These are phyloP conservation scores for Pristiophorus japonicus DNA, from an alignment of 2,113 vertebrate species.

Conservation along the genomic window DNA sequence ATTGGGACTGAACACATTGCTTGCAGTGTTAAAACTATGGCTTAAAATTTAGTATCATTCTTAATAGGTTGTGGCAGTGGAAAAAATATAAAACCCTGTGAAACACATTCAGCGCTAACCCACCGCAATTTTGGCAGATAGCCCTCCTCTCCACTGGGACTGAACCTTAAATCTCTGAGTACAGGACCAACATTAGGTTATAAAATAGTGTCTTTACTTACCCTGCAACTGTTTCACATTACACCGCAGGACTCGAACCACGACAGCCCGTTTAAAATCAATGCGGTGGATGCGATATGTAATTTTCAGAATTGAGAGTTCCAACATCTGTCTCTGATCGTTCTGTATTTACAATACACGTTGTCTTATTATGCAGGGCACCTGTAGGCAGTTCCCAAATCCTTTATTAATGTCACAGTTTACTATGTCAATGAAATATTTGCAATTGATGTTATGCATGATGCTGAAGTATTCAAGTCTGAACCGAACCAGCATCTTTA, in stretches of 20 bases:
- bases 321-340: slow-evolving; percentile 31
- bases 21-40: not conserved
- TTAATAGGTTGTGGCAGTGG: slow-evolving; percentile 27
- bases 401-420: slow-evolving; percentile 13
- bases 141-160: not conserved
- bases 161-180: not conserved
- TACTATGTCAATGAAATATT: not conserved
- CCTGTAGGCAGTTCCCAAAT: slow-evolving; percentile 7
- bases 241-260: not conserved
- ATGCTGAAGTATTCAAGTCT: not conserved
- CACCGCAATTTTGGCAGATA: slow-evolving; percentile 19
- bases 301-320: not conserved
- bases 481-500: not conserved
- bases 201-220: slow-evolving; percentile 30
- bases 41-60: slow-evolving; percentile 19
- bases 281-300: not conserved
- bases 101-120: slow-evolving; percentile 12
- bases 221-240: slow-evolving; percentile 24
- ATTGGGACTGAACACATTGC: slow-evolving; percentile 4
- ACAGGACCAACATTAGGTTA: slow-evolving; percentile 7
- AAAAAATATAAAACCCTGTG: slow-evolving; percentile 31
- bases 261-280: not conserved
- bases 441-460: not conserved
- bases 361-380: not conserved
- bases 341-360: not conserved